Base-by-base conservation (phyloP, 2,113 vertebrate species). In the Chrysochloris asiatica region DNA sequence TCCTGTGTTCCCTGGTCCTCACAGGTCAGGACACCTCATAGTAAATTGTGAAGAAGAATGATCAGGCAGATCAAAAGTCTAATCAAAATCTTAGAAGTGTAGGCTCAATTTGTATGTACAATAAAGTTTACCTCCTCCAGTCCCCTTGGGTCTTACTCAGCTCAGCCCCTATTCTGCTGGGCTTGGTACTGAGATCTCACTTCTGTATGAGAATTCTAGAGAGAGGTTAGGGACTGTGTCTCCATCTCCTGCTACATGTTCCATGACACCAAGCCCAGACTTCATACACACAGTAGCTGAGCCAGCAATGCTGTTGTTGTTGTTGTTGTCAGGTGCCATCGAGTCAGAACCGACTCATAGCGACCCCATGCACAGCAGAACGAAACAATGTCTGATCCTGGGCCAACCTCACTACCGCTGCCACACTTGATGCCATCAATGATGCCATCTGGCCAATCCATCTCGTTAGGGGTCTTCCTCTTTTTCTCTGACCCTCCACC, bases 231-330 rank as follows among this genome's bases (percentile, higher is more conserved):
- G 1, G 24, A 28, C 22, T 28, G 12, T 54, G 4, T 69, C 33
- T 84, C n/a, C 45, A 65, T 10, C 36, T 17, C 22, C 22, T 82
- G 26, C 33, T n/a, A 21, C 5, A 12, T 43, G 33, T n/a, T n/a
- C 6, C n/a, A 21, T 3, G 6, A 52, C 33, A 17, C 5, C 6
- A 6, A 1, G 0, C 65, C 19, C 21, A 4, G 50, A 36, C 19
- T 47, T 22, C 10, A 1, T 21, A 54, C 50, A 21, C 45, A 81
- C 80, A 38, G 14, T 4, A 7, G 3, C 8, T n/a, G 33, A 11
- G 0, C 26, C 6, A 8, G 19, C 0, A 41, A 63, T 21, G 52
- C 3, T n/a, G 14, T 8, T n/a, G n/a, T n/a, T n/a, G n/a, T n/a
- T n/a, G n/a, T n/a, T n/a, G n/a, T n/a, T n/a, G n/a, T n/a, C n/a